Evolutionary conservation across 2,797 vertebrate genomes (phyloP), one percentile per base, ranked within the genome.

Genomic region (Taeniopygia guttata): DNA sequence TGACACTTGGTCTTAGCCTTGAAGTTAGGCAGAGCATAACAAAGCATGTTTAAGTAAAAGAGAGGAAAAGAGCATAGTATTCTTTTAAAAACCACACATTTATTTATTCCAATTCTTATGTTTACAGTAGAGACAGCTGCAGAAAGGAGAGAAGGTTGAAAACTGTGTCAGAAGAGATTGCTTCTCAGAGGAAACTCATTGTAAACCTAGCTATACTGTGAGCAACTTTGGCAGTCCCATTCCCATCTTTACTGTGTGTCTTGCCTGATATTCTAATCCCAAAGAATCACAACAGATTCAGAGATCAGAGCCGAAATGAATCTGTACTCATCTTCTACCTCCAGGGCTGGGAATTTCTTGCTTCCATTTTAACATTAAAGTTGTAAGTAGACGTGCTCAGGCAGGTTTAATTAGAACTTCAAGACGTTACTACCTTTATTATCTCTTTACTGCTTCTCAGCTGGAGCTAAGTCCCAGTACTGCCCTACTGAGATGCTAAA

Each of bases 121-220:
- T 95, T 96, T 96, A 96, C 96, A 96, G 96, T 83, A 96, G 92
- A 92, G 93, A 96, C 32, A 96, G 95, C 92, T 97, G 95, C 82
- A 84, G 92, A 95, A 95, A 92, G 76, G 51, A 94, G 59, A 95
- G 69, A 96, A 93, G 94, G 89, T 84, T 95, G 89, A 93, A 96
- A 95, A 96, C 70, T 96, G 76, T 88, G 89, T 96, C 94, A 95
- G 94, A 92, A 96, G 89, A 94, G 83, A 72, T 96, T 81, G 85
- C 79, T 93, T 76, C 94, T 96, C 85, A 81, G 87, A 90, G 66
- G 92, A 88, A 96, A 94, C 59, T 94, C 36, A 88, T 84, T 92
- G 93, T 86, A 95, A 93, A 88, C 42, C 87, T 86, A 94, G 38
- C 38, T 76, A 26, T 34, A 92, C 62, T 81, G 46, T 17, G 16